These are phyloP conservation scores for Todiramphus saurophagus DNA, from an alignment of 2,113 vertebrate genomes.

Conservation along the genomic window DNA sequence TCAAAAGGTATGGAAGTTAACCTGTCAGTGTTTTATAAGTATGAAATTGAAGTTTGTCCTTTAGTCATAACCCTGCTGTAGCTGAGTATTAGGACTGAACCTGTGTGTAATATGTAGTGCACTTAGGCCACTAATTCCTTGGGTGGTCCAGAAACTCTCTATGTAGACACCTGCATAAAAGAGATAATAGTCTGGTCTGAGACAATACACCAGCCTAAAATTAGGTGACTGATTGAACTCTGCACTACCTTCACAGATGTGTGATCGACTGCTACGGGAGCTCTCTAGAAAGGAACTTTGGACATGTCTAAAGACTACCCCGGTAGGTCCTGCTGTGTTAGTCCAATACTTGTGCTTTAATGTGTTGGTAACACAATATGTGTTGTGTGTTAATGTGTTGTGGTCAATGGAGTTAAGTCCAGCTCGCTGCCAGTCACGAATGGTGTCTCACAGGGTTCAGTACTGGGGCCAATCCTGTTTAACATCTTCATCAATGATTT, in stretches of 20 bases:
- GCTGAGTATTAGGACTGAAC: not conserved
- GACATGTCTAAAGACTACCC: not conserved
- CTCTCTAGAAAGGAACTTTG: not conserved
- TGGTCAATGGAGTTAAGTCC: too few relatives aligned
- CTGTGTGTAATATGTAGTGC: not conserved
- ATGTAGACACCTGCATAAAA: not conserved
- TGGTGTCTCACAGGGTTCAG: too few relatives aligned
- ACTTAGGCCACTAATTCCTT: not conserved
- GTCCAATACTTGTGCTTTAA: not conserved
- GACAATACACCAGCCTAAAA: not conserved
- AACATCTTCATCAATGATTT: too few relatives aligned
- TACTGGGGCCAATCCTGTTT: too few relatives aligned
- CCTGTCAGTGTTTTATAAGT: not conserved
- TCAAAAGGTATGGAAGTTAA: not conserved
- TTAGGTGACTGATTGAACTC: not conserved
- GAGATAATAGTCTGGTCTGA: not conserved
- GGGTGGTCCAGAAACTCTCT: not conserved
- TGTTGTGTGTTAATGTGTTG: too few relatives aligned
- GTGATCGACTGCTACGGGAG: not conserved
- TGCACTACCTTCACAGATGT: not conserved
- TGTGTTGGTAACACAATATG: not conserved
- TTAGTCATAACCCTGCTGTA: not conserved
- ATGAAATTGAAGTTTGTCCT: not conserved
- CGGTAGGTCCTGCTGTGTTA: not conserved
- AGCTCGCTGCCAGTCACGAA: too few relatives aligned